Percentiles rank a stretch among this genome's conserved stretches.
phyloP scores from a whole-genome alignment of 2,797 vertebrate species.

The Myiotriccus ornatus region DNA sequence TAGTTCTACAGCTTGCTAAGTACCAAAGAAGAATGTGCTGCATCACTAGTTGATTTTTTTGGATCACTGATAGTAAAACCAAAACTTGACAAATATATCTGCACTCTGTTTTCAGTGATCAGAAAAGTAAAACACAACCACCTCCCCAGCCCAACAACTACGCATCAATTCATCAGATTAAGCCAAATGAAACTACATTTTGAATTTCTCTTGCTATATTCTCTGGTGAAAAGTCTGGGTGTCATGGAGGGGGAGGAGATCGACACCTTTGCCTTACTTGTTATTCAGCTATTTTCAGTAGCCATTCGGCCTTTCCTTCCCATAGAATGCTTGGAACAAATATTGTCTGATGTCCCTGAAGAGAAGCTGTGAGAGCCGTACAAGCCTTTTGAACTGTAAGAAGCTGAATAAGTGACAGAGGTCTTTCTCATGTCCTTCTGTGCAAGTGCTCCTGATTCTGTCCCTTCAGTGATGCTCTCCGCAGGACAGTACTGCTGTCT shows the following conservation, averaged over 20 bases:
- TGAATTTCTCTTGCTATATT: not conserved
- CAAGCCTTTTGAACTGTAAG: not conserved
- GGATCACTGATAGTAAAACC: not conserved
- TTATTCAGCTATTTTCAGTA: not conserved
- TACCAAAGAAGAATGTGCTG: not conserved
- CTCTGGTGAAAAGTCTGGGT: not conserved
- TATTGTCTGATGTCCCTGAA: not conserved
- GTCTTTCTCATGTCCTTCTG: not conserved
- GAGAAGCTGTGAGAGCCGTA: not conserved
- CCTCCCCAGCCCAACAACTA: accelerated
- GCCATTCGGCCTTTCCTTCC: not conserved
- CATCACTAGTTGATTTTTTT: not conserved
- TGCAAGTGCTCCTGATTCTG: not conserved
- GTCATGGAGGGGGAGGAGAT: not conserved
- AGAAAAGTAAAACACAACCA: not conserved
- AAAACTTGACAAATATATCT: not conserved
- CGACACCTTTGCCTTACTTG: not conserved
- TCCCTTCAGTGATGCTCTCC: not conserved
- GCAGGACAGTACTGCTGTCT: not conserved
- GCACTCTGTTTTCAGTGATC: not conserved
- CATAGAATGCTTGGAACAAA: not conserved
- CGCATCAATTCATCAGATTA: not conserved
- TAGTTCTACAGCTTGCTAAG: not conserved
- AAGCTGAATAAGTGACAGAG: not conserved
- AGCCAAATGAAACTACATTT: not conserved